Evolutionary conservation across 2,113 vertebrate genomes (phyloP), one percentile per base, ranked within the genome.

Genomic region (Xenopus tropicalis): DNA sequence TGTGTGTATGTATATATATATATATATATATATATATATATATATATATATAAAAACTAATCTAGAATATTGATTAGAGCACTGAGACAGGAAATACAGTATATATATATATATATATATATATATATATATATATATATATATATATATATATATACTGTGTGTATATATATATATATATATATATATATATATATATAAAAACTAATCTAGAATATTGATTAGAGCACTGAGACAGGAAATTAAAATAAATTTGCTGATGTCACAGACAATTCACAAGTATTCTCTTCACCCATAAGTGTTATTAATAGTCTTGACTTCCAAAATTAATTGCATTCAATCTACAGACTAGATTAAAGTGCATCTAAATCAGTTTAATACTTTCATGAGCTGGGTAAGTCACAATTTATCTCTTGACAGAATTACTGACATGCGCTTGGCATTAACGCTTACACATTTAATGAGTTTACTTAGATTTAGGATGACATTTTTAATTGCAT

Each of bases 301-400:
- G 44, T 24, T 71, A 65, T 57, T 57, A 64, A 72, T 72, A 65
- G 23, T 43, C 44, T 54, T 71, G 61, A 72, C 48, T 65, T 42
- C 42, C 52, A 16, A 29, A n/a, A n/a, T n/a, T n/a, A n/a, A n/a
- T n/a, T n/a, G n/a, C 43, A 52, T 44, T 65, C 25, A 42, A 57
- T 12, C 16, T 43, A 65, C 25, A 77, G 70, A 66, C 77, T 66
- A 43, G 23, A 56, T 14, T 37, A 9, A 17, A 57, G 9, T 14
- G 20, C 11, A 69, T n/a, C 44, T 64, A 7, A 59, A 61, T 9
- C 43, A 4, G 14, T n/a, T 59, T 77, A n/a, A 54, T 70, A 54
- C 13, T 25, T 78, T 61, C 51, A 16, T 29, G 29, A 13, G 69
- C 59, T 14, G 58, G 61, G 74, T 23, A 29, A 64, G 52, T 17